Evolutionary conservation across 2,113 vertebrate genomes (phyloP).

Genomic region (Raja brachyura): DNA sequence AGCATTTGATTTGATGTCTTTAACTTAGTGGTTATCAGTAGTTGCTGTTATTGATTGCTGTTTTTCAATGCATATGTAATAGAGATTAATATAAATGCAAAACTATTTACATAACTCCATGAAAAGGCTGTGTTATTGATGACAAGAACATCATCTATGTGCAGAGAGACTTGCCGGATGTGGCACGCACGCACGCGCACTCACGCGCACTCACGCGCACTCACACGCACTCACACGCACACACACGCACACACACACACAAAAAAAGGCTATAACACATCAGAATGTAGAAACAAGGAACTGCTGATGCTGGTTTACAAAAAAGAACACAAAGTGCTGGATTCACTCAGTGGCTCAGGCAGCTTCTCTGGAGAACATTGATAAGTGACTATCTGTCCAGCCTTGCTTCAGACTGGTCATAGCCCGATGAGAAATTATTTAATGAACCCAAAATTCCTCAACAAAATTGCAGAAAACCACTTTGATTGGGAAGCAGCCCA

Average conservation of each 20-base stretch:
- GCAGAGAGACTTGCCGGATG: background rate
- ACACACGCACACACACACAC: background rate
- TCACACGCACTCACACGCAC: background rate
- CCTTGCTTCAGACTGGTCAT: too few relatives aligned
- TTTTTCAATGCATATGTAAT: background rate
- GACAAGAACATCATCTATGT: background rate
- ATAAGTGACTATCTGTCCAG: too few relatives aligned
- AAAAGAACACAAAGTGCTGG: too few relatives aligned
- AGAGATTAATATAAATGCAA: background rate
- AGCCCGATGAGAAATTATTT: background rate
- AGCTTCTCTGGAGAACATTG: too few relatives aligned
- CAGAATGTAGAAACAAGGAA: too few relatives aligned
- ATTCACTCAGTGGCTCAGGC: too few relatives aligned
- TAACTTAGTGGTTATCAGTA: background rate
- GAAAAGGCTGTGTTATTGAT: background rate
- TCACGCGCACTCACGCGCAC: too few relatives aligned
- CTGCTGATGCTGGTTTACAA: too few relatives aligned
- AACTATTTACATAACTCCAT: background rate
- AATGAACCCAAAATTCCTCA: background rate
- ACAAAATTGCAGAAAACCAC: background rate
- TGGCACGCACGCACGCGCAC: too few relatives aligned
- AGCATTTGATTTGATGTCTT: background rate
- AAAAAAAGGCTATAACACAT: too few relatives aligned
- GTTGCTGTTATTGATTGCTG: too few relatives aligned
- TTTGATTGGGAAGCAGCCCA: background rate